phyloP scores from a whole-genome alignment of 2,113 vertebrate genomes.

The Phaetusa simplex region DNA sequence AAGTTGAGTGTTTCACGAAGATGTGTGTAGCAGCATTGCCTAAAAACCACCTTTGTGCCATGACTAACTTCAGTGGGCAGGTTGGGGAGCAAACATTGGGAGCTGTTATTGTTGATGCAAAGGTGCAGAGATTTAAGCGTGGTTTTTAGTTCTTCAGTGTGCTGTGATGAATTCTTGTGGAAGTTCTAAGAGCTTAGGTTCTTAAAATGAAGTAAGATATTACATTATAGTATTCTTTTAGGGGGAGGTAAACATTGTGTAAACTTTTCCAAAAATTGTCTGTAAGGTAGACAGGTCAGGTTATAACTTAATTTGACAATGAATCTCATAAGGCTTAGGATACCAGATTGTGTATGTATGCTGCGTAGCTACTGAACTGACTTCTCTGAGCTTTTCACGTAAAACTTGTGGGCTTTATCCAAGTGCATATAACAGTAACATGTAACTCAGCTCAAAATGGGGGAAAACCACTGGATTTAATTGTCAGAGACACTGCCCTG shows the following conservation, averaged over 20 bases:
- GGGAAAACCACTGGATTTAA: not conserved
- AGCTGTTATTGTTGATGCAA: not conserved
- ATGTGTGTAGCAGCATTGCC: not conserved
- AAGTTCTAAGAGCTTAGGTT: not conserved
- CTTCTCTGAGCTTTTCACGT: not conserved
- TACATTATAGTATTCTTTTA: not conserved
- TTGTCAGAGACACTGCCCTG: not conserved
- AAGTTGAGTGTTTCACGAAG: not conserved
- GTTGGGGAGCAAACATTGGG: not conserved
- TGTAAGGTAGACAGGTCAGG: not conserved
- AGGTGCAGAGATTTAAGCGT: not conserved
- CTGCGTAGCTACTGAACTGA: not conserved
- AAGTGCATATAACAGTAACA: not conserved
- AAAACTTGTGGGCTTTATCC: not conserved
- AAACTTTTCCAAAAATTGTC: not conserved
- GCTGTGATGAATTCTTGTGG: not conserved
- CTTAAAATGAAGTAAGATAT: not conserved
- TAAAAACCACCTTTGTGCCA: not conserved
- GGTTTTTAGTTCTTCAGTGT: not conserved
- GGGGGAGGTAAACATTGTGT: not conserved
- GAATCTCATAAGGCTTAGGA: not conserved
- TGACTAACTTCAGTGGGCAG: not conserved
- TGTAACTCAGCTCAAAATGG: not conserved
- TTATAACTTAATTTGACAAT: not conserved
- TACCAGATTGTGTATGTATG: not conserved